These are phyloP conservation scores for Centruroides sculpturatus DNA, from an alignment of 1,140 invertebrate genomes.

Conservation along the genomic window DNA sequence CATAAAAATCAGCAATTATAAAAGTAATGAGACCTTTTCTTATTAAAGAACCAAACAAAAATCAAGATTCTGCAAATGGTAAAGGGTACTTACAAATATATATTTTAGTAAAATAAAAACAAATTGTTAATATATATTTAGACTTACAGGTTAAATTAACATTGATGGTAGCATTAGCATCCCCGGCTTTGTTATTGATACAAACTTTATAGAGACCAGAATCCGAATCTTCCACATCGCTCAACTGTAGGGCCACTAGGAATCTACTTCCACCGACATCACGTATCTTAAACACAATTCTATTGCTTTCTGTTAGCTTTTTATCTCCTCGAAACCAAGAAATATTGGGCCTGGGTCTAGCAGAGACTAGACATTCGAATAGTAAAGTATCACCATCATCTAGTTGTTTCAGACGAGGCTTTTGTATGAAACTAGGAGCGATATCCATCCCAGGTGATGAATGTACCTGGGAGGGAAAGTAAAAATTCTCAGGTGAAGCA, in stretches of 20 bases:
- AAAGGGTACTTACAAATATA: too few species aligned
- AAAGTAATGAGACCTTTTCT: too few species aligned
- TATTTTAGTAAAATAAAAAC: too few species aligned
- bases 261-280: constrained; percentile 2
- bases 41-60: too few species aligned
- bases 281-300: constrained; percentile 5
- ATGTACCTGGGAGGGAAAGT: too few species aligned
- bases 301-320: constrained; percentile 2
- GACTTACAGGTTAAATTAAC: neutral
- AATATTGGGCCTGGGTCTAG: constrained; percentile 78
- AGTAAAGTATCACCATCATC: constrained; percentile 88
- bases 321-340: constrained; percentile 76
- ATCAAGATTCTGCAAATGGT: too few species aligned
- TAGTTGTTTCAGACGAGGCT: constrained; percentile 89
- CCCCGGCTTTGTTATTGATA: neutral
- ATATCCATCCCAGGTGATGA: too few species aligned
- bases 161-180: neutral
- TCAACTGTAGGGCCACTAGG: neutral
- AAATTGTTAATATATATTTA: neutral
- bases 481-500: too few species aligned
- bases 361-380: constrained; percentile 89
- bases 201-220: neutral
- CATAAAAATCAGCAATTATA: neutral
- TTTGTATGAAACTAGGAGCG: constrained; percentile 82
- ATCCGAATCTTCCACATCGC: neutral